Conservation (phyloP, 1,140 invertebrate genomes). For the Hydropsyche tenuis region DNA sequence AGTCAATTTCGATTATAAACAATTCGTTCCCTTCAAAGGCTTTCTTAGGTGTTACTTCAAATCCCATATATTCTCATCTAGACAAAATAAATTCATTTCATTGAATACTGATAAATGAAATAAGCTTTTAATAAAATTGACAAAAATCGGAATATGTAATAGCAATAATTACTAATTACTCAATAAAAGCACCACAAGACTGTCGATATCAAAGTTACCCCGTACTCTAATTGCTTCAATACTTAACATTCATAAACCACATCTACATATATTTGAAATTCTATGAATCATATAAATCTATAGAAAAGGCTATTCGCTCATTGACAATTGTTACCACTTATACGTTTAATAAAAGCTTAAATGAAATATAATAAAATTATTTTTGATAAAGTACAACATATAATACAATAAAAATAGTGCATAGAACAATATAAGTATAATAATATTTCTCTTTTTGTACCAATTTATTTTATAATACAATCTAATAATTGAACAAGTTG, state of each 20-base stretch:
- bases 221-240: slow-evolving; percentile 32
- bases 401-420: slow-evolving; percentile 9
- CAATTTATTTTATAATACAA: not conserved
- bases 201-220: slow-evolving; percentile 21
- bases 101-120: not conserved
- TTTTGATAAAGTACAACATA: not conserved
- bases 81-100: slow-evolving; percentile 17
- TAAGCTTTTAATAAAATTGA: not conserved
- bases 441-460: not conserved
- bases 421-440: not conserved
- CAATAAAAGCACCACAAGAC: slow-evolving; percentile 49
- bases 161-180: slow-evolving; percentile 30
- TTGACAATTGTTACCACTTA: slow-evolving; percentile 34
- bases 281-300: slow-evolving; percentile 36
- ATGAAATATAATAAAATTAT: slow-evolving; percentile 1
- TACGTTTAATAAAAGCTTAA: not conserved
- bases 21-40: too few relatives aligned
- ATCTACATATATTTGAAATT: slow-evolving; percentile 26
- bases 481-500: not conserved
- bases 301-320: slow-evolving; percentile 44
- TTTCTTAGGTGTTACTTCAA: too few relatives aligned
- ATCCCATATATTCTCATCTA: not conserved
- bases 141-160: slow-evolving; percentile 2
- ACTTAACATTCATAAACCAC: slow-evolving; percentile 26
- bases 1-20: too few relatives aligned